Percentiles rank a stretch among this genome's conserved stretches.
Conservation (phyloP, 2,888 invertebrate genomes). For the Drosophila affinis region DNA sequence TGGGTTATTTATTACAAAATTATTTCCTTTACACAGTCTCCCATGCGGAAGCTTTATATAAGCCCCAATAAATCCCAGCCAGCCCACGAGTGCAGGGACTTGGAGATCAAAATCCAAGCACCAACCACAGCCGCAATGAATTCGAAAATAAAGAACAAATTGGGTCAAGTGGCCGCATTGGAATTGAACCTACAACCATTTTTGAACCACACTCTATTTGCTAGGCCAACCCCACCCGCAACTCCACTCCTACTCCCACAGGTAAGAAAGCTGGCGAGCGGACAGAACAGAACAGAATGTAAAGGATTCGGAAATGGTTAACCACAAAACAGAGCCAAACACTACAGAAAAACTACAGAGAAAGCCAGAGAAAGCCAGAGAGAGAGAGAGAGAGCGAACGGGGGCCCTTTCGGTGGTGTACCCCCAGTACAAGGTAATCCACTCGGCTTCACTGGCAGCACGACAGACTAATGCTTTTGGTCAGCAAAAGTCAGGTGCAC, state of each 20-base stretch:
- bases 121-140: neutral
- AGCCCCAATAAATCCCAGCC: slow-evolving; percentile 33
- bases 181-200: slow-evolving; percentile 22
- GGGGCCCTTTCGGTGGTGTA: slow-evolving; percentile 21
- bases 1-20: slow-evolving; percentile 5
- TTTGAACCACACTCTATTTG: slow-evolving; percentile 27
- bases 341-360: slow-evolving; percentile 12
- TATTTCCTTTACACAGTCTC: slow-evolving; percentile 2
- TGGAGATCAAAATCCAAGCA: neutral
- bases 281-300: slow-evolving; percentile 19
- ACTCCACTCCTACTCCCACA: neutral
- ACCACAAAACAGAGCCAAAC: slow-evolving; percentile 15
- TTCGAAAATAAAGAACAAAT: slow-evolving; percentile 35
- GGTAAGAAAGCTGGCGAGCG: slow-evolving; percentile 14
- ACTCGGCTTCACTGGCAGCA: slow-evolving; percentile 20
- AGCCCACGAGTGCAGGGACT: neutral
- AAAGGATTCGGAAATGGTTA: slow-evolving; percentile 41
- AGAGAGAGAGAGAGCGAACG: slow-evolving; percentile 9
- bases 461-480: slow-evolving; percentile 47
- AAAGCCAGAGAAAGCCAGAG: neutral
- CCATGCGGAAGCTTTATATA: neutral
- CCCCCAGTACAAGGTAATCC: slow-evolving; percentile 16
- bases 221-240: slow-evolving; percentile 3
- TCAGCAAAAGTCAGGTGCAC: slow-evolving; percentile 23
- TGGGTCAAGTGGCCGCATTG: slow-evolving; percentile 66